phyloP scores from a whole-genome alignment of 1,140 invertebrate species.

The Rhopalosiphum maidis region DNA sequence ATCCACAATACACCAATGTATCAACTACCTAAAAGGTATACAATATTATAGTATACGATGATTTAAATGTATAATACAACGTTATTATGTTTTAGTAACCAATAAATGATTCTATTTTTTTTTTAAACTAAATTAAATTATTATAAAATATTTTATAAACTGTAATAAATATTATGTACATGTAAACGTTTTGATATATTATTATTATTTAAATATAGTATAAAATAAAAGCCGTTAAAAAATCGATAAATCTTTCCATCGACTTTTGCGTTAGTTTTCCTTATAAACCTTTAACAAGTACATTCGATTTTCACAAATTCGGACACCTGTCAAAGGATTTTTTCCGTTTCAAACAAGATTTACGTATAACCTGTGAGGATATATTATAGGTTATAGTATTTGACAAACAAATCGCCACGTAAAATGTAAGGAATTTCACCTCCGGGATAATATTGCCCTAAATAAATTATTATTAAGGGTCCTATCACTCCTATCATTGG shows the following conservation, averaged over 20 bases:
- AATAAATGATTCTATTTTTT: not conserved
- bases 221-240: not conserved
- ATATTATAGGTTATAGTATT: not conserved
- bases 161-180: too few species aligned
- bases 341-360: not conserved
- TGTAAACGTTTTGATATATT: too few species aligned
- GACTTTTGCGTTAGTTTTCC: not conserved
- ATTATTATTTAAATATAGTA: too few species aligned
- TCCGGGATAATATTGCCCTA: not conserved
- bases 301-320: not conserved
- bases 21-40: not conserved
- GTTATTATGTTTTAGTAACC: not conserved
- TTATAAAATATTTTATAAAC: not conserved
- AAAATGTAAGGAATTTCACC: not conserved
- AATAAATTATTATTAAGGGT: not conserved
- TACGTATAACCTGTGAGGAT: not conserved
- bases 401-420: not conserved
- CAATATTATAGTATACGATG: too few species aligned
- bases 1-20: not conserved
- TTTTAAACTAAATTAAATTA: not conserved
- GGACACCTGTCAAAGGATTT: conserved; percentile 6
- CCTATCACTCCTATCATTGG: too few species aligned
- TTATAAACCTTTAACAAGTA: not conserved
- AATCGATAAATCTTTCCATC: not conserved
- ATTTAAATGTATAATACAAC: not conserved